Evolutionary conservation across 2,888 invertebrate genomes (phyloP).

Genomic region (Tinea trinotella): DNA sequence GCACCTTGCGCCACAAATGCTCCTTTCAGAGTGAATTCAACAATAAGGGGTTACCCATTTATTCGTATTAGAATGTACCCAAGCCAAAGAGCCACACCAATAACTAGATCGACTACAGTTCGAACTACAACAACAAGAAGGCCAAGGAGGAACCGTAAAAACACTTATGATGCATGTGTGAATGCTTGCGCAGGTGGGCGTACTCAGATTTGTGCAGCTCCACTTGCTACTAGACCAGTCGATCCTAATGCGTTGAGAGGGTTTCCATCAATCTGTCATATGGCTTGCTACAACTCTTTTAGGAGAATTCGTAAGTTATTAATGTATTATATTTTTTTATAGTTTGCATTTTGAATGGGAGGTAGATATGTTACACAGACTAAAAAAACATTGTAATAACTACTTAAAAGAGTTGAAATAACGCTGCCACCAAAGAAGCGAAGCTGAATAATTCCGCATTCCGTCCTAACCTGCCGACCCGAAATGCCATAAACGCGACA

Average conservation of each 20-base stretch:
- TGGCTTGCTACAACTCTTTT: constrained; percentile 62
- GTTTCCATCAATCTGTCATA: constrained; percentile 59
- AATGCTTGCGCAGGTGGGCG: constrained; percentile 44
- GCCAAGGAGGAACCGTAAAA: constrained; percentile 32
- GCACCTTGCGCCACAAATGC: not conserved
- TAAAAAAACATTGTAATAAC: no score
- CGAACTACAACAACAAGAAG: constrained; percentile 31
- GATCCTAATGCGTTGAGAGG: constrained; percentile 52
- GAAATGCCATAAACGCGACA: no score
- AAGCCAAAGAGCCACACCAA: constrained; percentile 36
- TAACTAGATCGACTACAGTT: constrained; percentile 33
- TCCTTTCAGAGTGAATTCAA: not conserved
- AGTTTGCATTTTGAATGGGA: no score
- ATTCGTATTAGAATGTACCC: constrained; percentile 47
- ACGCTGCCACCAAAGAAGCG: no score
- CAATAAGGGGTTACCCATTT: constrained; percentile 22
- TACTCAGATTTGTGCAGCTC: constrained; percentile 51
- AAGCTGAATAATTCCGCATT: no score
- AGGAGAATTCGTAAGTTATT: constrained; percentile 48
- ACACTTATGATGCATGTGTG: constrained; percentile 49
- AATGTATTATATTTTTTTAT: no score
- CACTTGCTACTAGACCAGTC: constrained; percentile 38
- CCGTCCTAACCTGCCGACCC: no score
- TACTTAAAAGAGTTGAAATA: no score
- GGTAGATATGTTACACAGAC: no score